Percentiles rank a stretch among this genome's conserved stretches.
Conservation (phyloP, 2,797 vertebrate genomes). For the Nyctalus aviator region DNA sequence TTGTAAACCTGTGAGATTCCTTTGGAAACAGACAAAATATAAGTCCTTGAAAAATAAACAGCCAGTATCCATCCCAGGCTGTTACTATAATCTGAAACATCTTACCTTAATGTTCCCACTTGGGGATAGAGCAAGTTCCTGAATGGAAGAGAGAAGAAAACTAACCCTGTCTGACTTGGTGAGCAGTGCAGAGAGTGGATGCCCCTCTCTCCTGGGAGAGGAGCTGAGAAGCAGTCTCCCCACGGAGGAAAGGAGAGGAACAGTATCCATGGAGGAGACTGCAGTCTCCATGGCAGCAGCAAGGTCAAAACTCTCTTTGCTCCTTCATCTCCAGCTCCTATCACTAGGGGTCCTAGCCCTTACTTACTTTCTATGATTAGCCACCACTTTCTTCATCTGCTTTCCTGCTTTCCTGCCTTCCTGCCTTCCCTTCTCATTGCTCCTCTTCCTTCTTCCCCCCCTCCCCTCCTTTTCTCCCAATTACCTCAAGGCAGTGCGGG, state of each 20-base stretch:
- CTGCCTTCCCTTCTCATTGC: background rate
- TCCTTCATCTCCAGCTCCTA: background rate
- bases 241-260: background rate
- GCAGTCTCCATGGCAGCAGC: rapidly evolving
- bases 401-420: background rate
- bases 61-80: background rate
- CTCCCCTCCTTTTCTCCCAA: background rate
- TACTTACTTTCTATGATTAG: background rate
- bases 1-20: background rate
- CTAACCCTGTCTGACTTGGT: background rate
- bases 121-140: background rate
- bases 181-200: background rate
- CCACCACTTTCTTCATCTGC: too few relatives aligned
- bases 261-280: background rate
- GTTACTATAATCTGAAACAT: background rate
- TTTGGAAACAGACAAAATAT: slow-evolving; percentile 2
- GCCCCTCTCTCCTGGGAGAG: background rate
- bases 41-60: slow-evolving; percentile 2
- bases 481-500: background rate
- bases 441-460: background rate
- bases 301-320: background rate
- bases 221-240: background rate
- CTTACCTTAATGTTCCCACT: background rate
- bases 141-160: background rate
- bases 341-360: too few relatives aligned